Conservation (phyloP, 2,113 vertebrate species). For the Brienomyrus longianalis region DNA sequence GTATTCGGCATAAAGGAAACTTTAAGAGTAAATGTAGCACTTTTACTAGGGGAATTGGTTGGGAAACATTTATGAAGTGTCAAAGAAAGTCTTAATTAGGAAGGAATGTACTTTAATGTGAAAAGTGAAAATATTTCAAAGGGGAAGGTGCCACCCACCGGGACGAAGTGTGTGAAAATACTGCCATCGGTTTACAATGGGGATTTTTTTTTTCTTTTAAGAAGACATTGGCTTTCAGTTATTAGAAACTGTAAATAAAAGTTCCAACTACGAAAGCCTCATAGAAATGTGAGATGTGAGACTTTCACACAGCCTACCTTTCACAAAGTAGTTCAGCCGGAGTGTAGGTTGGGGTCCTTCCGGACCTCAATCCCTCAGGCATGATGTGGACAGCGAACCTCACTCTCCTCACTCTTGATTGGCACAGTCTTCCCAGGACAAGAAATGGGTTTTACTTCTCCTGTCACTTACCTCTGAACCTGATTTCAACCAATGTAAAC, state of each 20-base stretch:
- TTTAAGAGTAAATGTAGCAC: neutral
- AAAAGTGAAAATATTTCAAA: neutral
- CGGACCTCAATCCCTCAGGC: neutral
- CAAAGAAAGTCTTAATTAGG: neutral
- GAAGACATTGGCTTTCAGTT: neutral
- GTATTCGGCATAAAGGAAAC: neutral
- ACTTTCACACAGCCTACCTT: neutral
- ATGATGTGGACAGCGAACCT: neutral
- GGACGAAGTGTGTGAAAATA: neutral
- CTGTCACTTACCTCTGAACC: neutral
- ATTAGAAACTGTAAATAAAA: neutral
- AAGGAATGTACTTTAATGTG: neutral
- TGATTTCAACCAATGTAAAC: neutral
- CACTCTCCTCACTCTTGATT: neutral
- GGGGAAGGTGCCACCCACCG: neutral
- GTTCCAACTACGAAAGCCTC: neutral
- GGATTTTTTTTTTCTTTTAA: constrained; percentile 4
- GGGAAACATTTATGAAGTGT: neutral
- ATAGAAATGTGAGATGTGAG: neutral
- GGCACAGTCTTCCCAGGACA: neutral
- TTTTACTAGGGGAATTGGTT: neutral
- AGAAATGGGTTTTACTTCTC: neutral
- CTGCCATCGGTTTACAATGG: neutral
- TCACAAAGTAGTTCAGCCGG: neutral
- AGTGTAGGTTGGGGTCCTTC: neutral